These are phyloP conservation scores for Helogale parvula DNA, from an alignment of 2,113 vertebrate genomes.

Conservation along the genomic window DNA sequence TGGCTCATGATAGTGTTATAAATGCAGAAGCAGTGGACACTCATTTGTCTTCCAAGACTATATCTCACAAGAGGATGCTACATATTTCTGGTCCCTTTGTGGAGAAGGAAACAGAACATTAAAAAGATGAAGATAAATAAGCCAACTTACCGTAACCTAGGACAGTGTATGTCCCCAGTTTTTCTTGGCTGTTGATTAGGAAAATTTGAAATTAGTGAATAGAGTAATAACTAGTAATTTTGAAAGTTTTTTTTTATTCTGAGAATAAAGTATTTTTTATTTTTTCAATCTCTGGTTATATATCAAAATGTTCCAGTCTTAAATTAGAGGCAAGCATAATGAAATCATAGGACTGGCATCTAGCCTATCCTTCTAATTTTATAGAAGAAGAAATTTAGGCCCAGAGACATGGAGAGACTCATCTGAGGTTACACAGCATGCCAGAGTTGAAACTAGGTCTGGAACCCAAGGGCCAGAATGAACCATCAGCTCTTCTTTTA, in stretches of 20 bases:
- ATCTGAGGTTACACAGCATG: background rate
- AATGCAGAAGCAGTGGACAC: background rate
- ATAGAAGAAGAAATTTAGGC: background rate
- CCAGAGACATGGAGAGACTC: background rate
- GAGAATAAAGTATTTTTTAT: background rate
- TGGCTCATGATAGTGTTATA: background rate
- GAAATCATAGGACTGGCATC: constrained; percentile 10
- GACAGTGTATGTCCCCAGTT: background rate
- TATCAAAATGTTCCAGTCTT: background rate
- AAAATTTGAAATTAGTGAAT: background rate
- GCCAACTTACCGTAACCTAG: background rate
- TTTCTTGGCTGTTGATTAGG: background rate
- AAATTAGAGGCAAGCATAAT: constrained; percentile 44
- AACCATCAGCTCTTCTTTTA: background rate
- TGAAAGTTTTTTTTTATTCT: background rate
- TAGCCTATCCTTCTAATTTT: background rate
- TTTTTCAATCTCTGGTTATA: background rate
- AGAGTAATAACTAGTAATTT: background rate
- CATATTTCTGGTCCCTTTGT: background rate
- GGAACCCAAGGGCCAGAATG: background rate
- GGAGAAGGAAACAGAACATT: background rate
- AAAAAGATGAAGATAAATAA: background rate
- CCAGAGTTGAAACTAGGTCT: background rate
- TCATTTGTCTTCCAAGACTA: background rate
- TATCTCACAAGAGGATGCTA: background rate